A percentile compares a stretch with the other conserved stretches of the same genome.
These are phyloP conservation scores for Acleris literana DNA, from an alignment of 2,888 invertebrate genomes.

Conservation along the genomic window DNA sequence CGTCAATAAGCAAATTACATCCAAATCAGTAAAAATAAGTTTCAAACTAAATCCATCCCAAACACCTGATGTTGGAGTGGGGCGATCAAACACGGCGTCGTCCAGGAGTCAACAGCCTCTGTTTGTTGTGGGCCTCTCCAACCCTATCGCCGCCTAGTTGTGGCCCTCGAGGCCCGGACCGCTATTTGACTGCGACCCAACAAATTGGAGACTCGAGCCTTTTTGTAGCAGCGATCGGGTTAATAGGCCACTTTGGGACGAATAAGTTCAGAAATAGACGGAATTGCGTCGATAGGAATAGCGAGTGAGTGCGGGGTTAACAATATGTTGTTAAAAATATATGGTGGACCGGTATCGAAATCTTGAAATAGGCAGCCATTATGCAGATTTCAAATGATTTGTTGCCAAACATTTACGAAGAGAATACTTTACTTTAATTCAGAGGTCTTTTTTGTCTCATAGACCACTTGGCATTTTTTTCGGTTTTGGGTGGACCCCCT, in stretches of 20 bases:
- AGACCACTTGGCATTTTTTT: too few relatives aligned
- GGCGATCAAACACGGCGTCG: not conserved
- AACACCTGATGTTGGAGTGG: not conserved
- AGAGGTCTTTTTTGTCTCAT: too few relatives aligned
- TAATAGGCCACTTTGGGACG: constrained; percentile 30
- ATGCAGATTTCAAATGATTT: too few relatives aligned
- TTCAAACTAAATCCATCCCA: too few relatives aligned
- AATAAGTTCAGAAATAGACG: not conserved
- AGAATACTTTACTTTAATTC: too few relatives aligned
- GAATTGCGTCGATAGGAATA: not conserved
- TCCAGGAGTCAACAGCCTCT: constrained; percentile 6
- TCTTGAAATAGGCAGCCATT: too few relatives aligned
- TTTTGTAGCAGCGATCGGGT: constrained; percentile 25
- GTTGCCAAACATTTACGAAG: too few relatives aligned
- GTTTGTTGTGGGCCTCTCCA: constrained; percentile 1
- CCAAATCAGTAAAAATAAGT: too few relatives aligned
- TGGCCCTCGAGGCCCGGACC: not conserved
- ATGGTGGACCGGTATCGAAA: too few relatives aligned
- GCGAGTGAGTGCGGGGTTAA: not conserved
- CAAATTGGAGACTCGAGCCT: constrained; percentile 18
- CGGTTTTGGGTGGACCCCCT: too few relatives aligned
- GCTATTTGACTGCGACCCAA: constrained; percentile 17
- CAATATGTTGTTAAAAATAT: not conserved
- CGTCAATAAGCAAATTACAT: too few relatives aligned
- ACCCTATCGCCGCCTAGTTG: constrained; percentile 5